Conservation (phyloP, 2,888 invertebrate genomes). For the Rhingia rostrata region DNA sequence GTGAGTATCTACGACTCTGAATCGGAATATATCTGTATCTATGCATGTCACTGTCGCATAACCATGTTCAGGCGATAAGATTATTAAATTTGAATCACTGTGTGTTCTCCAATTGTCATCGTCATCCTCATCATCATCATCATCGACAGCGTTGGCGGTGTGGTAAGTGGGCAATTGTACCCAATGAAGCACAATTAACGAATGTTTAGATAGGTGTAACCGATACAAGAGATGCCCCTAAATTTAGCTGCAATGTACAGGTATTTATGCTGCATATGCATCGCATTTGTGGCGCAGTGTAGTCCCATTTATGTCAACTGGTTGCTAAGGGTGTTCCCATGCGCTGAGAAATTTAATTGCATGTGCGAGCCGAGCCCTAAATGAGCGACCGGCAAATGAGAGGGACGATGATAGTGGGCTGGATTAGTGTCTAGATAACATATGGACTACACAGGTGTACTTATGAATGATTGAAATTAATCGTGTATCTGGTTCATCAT, state of each 20-base stretch:
- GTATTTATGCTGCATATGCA: no score
- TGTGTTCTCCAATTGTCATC: no score
- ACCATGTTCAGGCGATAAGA: no score
- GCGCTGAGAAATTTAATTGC: slow-evolving; percentile 17
- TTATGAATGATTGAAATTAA: slow-evolving; percentile 49
- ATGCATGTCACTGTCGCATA: no score
- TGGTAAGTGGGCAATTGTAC: no score
- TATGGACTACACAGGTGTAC: slow-evolving; percentile 14
- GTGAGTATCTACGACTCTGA: no score
- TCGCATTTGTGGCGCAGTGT: no score
- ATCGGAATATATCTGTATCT: no score
- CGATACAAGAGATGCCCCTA: neutral
- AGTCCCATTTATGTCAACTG: neutral
- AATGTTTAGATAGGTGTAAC: slow-evolving; percentile 1
- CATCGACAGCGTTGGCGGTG: neutral
- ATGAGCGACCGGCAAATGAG: neutral
- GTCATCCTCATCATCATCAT: neutral
- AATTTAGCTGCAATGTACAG: no score
- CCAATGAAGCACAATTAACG: neutral
- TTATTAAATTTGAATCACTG: no score
- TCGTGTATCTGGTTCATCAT: neutral
- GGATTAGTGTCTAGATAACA: slow-evolving; percentile 5
- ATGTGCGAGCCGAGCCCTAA: slow-evolving; percentile 23
- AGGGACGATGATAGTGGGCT: no score
- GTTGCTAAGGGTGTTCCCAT: neutral